phyloP scores from a whole-genome alignment of 2,113 vertebrate species.

The Odocoileus virginianus region DNA sequence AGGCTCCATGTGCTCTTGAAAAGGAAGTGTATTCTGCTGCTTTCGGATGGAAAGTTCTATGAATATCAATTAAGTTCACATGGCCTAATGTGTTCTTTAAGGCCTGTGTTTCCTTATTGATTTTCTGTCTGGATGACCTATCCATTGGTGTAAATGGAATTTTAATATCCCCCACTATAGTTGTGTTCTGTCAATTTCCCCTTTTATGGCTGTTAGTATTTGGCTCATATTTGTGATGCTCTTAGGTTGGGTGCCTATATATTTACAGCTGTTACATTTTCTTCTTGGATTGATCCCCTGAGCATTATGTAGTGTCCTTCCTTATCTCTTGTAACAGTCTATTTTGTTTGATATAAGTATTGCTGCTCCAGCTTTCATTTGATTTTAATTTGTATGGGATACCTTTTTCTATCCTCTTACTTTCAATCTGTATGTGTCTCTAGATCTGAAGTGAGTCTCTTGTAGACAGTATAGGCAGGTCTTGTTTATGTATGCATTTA shows the following conservation, averaged over 20 bases:
- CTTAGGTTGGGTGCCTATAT: background rate
- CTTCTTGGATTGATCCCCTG: background rate
- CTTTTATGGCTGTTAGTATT: background rate
- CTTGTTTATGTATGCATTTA: background rate
- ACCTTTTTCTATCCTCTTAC: background rate
- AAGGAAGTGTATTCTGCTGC: background rate
- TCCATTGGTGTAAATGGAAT: background rate
- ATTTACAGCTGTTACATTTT: background rate
- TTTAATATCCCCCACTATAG: background rate
- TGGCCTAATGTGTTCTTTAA: background rate
- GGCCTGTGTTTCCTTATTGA: background rate
- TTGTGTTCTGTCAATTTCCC: background rate
- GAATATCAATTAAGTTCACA: background rate
- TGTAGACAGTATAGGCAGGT: background rate
- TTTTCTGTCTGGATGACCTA: background rate
- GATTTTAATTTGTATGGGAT: background rate
- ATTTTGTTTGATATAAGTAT: background rate
- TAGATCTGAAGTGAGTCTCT: background rate
- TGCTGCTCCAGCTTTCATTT: background rate
- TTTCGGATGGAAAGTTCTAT: background rate
- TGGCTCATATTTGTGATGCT: background rate
- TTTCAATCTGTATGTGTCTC: background rate
- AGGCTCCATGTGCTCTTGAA: background rate
- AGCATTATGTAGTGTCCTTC: background rate
- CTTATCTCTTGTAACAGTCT: background rate